Base-by-base conservation (phyloP, 2,888 invertebrate genomes). In the Pyrrhia umbra region DNA sequence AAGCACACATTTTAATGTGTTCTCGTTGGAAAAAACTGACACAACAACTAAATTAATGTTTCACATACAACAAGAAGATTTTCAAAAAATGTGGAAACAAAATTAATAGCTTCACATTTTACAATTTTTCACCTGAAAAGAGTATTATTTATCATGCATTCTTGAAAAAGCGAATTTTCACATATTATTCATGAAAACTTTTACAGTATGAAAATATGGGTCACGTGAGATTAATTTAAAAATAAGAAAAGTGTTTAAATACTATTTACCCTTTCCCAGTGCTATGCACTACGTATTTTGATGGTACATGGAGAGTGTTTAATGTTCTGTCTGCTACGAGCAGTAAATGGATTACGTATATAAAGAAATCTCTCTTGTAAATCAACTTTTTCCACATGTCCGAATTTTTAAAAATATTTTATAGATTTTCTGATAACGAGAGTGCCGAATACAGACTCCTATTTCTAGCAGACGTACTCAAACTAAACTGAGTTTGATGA, bases 1-100 rank as follows among this genome's bases (percentile, higher is more conserved):
- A 74, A 62, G 16, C 54, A 74, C 68, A 61, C 47, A 58, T 43
- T 49, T 51, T 25, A 49, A 55, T 58, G 34, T 50, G 34, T 50
- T 43, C 2, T 8, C 16, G 10, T 20, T 40, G 43, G 34, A 15
- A 39, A 64, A 46, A 27, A 21, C 23, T 5, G 8, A n/a, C 23
- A 56, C 34, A 27, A n/a, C 13, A 40, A 39, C 23, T 30, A 21
- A 61, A 61, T 23, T 2, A 60, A 69, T 40, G 20, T 27, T 70
- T 61, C 18, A 27, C 8, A 43, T 25, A 30, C n/a, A n/a, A n/a
- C n/a, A 62, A 70, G 47, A 49, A 1, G 47, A 20, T 43, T 37
- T 70, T 10, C 47, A 18, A 34, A 15, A 27, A 15, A 47, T 43
- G 18, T 70, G 63, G 34, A 61, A 49, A 27, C 27, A 62, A 65